A percentile compares a stretch with the other conserved stretches of the same genome.
Evolutionary conservation across 2,888 invertebrate species (phyloP).

Genomic region (Lingula anatina): DNA sequence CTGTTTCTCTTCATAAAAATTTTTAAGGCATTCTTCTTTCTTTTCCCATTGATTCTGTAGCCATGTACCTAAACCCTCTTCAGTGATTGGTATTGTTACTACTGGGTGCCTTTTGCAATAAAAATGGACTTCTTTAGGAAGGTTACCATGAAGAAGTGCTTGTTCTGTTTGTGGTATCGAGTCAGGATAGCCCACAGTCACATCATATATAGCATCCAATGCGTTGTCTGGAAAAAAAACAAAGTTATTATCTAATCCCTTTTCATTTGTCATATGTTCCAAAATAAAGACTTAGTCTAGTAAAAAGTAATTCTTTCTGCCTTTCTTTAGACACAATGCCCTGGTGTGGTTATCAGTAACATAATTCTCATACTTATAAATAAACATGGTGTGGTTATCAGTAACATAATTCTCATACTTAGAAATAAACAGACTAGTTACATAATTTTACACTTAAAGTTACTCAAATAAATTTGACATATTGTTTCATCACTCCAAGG

Average conservation of each 20-base stretch:
- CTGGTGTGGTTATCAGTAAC: no score
- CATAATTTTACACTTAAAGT: no score
- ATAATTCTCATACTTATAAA: no score
- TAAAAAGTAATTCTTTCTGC: constrained; percentile 1
- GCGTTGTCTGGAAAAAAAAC: constrained; percentile 55
- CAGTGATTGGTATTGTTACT: constrained; percentile 18
- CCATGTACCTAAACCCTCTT: constrained; percentile 37
- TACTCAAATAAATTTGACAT: no score
- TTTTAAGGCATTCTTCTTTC: constrained; percentile 47
- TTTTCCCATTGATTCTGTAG: constrained; percentile 44
- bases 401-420: no score
- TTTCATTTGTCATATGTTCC: no score
- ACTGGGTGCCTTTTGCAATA: constrained; percentile 59
- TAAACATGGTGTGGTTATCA: no score
- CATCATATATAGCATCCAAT: constrained; percentile 75
- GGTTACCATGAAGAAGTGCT: constrained; percentile 65
- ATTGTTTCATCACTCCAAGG: no score
- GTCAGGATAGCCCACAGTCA: constrained; percentile 78
- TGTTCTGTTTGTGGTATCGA: constrained; percentile 70
- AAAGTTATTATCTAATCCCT: constrained; percentile 2
- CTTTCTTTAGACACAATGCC: no score
- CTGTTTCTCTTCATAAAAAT: constrained; percentile 21
- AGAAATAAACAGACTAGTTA: no score
- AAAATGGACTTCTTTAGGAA: constrained; percentile 73
- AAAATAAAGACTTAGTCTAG: no score